These are phyloP conservation scores for Argynnis bischoffii DNA, from an alignment of 2,888 invertebrate genomes.

Conservation along the genomic window DNA sequence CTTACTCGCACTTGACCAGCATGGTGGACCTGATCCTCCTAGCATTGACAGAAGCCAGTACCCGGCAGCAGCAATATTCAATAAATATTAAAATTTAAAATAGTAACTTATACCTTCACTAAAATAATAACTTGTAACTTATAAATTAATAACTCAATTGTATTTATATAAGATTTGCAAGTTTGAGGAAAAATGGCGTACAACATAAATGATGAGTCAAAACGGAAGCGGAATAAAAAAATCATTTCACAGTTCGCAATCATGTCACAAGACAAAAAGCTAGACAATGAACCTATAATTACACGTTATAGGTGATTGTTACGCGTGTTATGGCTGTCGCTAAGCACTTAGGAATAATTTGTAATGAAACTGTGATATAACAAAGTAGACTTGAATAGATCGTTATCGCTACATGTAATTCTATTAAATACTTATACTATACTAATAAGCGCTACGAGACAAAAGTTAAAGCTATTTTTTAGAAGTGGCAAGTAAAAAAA, in stretches of 20 bases:
- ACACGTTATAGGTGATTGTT: constrained; percentile 26
- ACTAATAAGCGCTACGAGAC: too few species aligned
- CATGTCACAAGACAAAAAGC: constrained; percentile 7
- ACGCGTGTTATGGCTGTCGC: constrained; percentile 12
- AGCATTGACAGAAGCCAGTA: too few species aligned
- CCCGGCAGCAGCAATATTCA: too few species aligned
- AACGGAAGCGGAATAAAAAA: neutral
- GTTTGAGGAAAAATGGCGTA: neutral
- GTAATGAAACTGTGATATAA: constrained; percentile 18
- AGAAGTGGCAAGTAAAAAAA: too few species aligned
- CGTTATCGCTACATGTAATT: neutral
- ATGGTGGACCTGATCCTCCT: too few species aligned
- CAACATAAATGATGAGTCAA: neutral
- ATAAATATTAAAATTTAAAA: too few species aligned
- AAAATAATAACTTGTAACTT: too few species aligned
- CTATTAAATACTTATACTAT: too few species aligned
- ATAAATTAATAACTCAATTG: too few species aligned
- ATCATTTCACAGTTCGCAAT: neutral
- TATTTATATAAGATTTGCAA: neutral
- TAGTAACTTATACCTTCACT: too few species aligned
- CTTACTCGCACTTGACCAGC: too few species aligned
- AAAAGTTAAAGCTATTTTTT: too few species aligned
- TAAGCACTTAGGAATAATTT: constrained; percentile 15
- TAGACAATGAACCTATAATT: constrained; percentile 23
- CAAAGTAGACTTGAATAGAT: neutral